A percentile compares a stretch with the other conserved stretches of the same genome.
phyloP scores from a whole-genome alignment of 2,797 vertebrate species.

The Xenopus petersii region DNA sequence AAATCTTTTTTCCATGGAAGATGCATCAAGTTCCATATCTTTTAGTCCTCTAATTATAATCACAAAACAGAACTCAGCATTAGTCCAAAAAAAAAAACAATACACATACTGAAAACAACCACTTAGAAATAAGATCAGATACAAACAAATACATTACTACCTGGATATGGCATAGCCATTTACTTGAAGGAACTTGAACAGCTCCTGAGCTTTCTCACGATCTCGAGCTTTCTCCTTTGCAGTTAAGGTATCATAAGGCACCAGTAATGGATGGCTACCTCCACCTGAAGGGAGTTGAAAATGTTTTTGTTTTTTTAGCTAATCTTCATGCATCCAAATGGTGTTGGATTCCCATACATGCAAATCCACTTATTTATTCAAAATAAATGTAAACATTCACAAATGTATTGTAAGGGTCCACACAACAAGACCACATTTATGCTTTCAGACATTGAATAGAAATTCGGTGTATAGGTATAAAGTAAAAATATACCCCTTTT shows the following conservation, averaged over 20 bases:
- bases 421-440: no score
- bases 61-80: no score
- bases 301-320: no score
- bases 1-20: conserved; percentile 96
- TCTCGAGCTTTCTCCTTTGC: conserved; percentile 93
- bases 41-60: conserved; percentile 74
- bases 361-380: no score
- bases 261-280: conserved; percentile 86
- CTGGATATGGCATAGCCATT: conserved; percentile 86
- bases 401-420: no score
- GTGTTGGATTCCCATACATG: no score
- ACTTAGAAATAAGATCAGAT: neutral
- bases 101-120: neutral
- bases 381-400: no score
- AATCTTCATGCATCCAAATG: no score
- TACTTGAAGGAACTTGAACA: conserved; percentile 93
- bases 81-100: neutral
- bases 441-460: no score
- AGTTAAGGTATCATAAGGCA: conserved; percentile 93
- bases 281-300: conserved; percentile 69
- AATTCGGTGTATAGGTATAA: no score
- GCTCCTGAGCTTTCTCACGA: conserved; percentile 91
- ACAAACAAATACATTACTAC: conserved; percentile 59
- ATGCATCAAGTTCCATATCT: conserved; percentile 88
- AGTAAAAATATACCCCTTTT: no score